Percentiles rank a stretch among this genome's conserved stretches.
These are phyloP conservation scores for Lycia hirtaria DNA, from an alignment of 2,888 invertebrate species.

Conservation along the genomic window DNA sequence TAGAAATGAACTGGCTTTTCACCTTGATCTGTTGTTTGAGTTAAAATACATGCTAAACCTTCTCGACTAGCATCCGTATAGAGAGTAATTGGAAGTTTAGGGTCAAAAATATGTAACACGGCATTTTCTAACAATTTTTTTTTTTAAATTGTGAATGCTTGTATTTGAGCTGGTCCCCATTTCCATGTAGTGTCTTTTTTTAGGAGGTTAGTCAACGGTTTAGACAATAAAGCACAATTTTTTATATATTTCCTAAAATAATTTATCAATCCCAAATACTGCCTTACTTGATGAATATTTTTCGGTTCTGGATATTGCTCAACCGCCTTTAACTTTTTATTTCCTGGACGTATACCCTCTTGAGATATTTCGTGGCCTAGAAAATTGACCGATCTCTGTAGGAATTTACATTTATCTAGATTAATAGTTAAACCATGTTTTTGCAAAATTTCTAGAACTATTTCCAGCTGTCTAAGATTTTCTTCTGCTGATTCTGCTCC, in stretches of 20 bases:
- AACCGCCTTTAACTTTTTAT: conserved; percentile 39
- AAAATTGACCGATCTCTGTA: conserved; percentile 38
- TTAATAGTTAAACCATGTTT: conserved; percentile 42
- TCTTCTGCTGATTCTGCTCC: conserved; percentile 9
- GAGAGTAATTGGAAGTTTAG: not conserved
- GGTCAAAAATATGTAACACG: not conserved
- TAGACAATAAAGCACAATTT: conserved; percentile 44
- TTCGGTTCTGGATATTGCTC: conserved; percentile 38
- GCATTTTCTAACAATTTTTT: no score
- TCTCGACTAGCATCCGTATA: conserved; percentile 9
- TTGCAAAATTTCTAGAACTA: conserved; percentile 19
- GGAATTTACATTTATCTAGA: conserved; percentile 44
- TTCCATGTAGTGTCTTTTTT: conserved; percentile 36
- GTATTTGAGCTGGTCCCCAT: conserved; percentile 25
- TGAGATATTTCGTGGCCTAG: conserved; percentile 40
- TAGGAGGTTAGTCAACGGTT: conserved; percentile 44
- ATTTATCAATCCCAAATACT: conserved; percentile 43
- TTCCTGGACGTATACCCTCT: conserved; percentile 33
- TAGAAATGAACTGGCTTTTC: conserved; percentile 22
- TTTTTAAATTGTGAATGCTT: conserved; percentile 28
- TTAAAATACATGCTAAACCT: not conserved
- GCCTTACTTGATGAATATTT: conserved; percentile 20
- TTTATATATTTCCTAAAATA: conserved; percentile 53
- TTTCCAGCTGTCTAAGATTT: conserved; percentile 12
- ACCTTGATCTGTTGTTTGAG: not conserved